Conservation (phyloP, 1,140 invertebrate genomes). For the Ylistrum balloti region DNA sequence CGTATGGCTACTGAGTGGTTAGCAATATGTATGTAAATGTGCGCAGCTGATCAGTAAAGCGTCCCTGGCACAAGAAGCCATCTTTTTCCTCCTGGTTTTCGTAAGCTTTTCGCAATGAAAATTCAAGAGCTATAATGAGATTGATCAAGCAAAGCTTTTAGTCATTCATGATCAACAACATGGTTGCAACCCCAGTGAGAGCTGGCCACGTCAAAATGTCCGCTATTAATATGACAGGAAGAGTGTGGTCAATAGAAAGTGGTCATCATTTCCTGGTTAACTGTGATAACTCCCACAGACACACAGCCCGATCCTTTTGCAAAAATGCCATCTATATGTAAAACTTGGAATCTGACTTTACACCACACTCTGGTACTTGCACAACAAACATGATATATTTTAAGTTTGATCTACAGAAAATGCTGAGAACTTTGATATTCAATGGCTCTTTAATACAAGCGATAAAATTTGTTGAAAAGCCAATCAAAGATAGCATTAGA, state of each 20-base stretch:
- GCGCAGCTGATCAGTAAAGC: neutral
- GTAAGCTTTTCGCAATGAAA: conserved; percentile 30
- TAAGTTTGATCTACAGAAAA: too few species aligned
- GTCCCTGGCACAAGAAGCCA: neutral
- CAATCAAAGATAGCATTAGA: too few species aligned
- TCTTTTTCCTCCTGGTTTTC: neutral
- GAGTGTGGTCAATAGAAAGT: neutral
- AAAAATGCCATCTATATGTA: neutral
- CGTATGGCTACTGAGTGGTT: neutral
- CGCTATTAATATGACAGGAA: neutral
- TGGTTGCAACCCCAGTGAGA: neutral
- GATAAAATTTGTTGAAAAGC: too few species aligned
- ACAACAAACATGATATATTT: too few species aligned
- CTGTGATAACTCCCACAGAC: neutral
- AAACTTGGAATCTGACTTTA: too few species aligned
- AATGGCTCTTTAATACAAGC: too few species aligned
- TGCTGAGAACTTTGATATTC: too few species aligned
- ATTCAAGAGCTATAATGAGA: conserved; percentile 28
- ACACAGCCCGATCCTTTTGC: neutral
- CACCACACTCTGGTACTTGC: too few species aligned
- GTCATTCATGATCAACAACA: neutral
- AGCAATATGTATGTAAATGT: conserved; percentile 34
- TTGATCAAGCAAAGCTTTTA: conserved; percentile 27
- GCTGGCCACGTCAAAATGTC: neutral
- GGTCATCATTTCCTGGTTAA: neutral